Evolutionary conservation across 2,113 vertebrate species (phyloP).

Genomic region (Chloropsis cyanopogon): DNA sequence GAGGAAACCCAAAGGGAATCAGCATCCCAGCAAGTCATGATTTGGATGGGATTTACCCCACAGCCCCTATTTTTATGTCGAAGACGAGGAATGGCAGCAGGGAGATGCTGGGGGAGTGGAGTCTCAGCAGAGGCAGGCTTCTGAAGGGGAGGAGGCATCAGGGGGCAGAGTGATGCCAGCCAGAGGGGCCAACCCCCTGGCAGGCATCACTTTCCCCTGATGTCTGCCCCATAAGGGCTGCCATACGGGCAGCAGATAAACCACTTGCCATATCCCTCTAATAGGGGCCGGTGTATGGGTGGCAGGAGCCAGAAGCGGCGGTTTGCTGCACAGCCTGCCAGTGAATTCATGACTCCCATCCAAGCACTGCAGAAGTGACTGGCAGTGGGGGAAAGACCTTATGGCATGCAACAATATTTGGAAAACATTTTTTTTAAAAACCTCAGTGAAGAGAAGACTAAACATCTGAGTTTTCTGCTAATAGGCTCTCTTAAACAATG

Average conservation of each 20-base stretch:
- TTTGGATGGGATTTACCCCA: not conserved
- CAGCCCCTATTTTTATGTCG: not conserved
- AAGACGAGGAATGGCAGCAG: not conserved
- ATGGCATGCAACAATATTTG: slow-evolving; percentile 63
- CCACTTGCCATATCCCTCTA: not conserved
- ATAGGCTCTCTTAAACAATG: not conserved
- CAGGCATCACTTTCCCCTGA: not conserved
- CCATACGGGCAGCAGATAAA: slow-evolving; percentile 27
- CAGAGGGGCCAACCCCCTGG: not conserved
- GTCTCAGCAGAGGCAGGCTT: not conserved
- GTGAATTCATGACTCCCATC: slow-evolving; percentile 21
- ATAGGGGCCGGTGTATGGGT: not conserved
- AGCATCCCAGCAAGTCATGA: not conserved
- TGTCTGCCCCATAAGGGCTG: slow-evolving; percentile 13
- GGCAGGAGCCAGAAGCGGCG: slow-evolving; percentile 20
- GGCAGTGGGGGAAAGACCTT: slow-evolving; percentile 60
- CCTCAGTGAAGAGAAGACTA: not conserved
- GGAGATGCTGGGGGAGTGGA: not conserved
- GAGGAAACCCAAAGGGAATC: not conserved
- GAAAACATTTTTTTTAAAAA: slow-evolving; percentile 50
- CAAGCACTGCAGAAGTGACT: slow-evolving; percentile 25
- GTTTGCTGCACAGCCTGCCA: slow-evolving; percentile 40
- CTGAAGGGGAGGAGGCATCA: not conserved
- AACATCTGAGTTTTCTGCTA: slow-evolving; percentile 9
- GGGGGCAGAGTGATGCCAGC: not conserved